A percentile compares a stretch with the other conserved stretches of the same genome.
Evolutionary conservation across 2,888 invertebrate genomes (phyloP).

Genomic region (Megastigmus dorsalis): DNA sequence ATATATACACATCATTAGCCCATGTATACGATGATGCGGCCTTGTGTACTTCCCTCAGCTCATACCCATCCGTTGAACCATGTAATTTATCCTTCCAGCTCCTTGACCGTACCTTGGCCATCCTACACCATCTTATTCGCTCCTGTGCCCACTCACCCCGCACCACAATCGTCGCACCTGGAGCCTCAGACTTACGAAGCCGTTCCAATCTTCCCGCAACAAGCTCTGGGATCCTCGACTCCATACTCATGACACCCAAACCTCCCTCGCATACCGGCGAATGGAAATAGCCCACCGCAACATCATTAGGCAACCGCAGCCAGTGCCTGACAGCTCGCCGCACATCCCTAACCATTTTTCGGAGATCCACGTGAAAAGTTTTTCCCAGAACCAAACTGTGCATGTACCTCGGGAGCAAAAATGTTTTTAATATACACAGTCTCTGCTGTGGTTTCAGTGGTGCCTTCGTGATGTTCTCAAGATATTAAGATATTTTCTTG

Average conservation of each 20-base stretch:
- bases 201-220: not conserved
- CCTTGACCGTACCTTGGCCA: not conserved
- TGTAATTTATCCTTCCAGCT: slow-evolving; percentile 25
- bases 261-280: slow-evolving; percentile 33
- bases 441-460: slow-evolving; percentile 53
- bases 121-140: not conserved
- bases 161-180: not conserved
- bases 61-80: slow-evolving; percentile 30
- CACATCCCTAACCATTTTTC: not conserved
- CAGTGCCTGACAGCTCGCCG: slow-evolving; percentile 2
- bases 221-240: slow-evolving; percentile 29
- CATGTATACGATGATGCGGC: slow-evolving; percentile 23
- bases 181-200: not conserved
- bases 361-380: not conserved
- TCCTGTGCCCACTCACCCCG: not conserved
- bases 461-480: slow-evolving; percentile 3
- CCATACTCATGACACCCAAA: slow-evolving; percentile 27
- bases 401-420: slow-evolving; percentile 19
- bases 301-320: slow-evolving; percentile 28
- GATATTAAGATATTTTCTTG: not conserved
- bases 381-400: slow-evolving; percentile 3
- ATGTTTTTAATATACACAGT: not conserved
- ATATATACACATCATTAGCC: slow-evolving; percentile 50
- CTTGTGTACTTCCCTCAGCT: slow-evolving; percentile 10
- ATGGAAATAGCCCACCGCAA: slow-evolving; percentile 26